Base-by-base conservation (phyloP, 2,888 invertebrate genomes). In the Habrosyne pyritoides region DNA sequence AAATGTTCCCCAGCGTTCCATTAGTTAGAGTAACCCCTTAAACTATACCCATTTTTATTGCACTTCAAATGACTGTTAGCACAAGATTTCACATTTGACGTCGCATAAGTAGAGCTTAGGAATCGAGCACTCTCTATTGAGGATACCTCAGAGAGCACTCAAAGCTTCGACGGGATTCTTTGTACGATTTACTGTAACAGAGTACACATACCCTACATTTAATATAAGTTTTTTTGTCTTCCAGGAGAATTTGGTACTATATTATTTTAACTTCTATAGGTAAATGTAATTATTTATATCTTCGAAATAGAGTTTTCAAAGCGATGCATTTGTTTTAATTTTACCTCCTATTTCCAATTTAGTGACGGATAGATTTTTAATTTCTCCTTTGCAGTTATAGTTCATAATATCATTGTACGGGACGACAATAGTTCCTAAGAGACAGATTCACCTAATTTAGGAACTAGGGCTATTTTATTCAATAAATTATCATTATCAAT, bases 131-230 rank as follows among this genome's bases (percentile, higher is more conserved):
- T 53, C 59, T 69, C 63, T 52, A 63, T 63, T 59, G 59, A 55
- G 60, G 53, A 55, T 60, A 59, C 60, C 65, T 63, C 57, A 61
- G 56, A 69, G 75, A 57, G 65, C 62, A 57, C 71, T 71, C 36
- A 46, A 18, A 57, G 63, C 61, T 64, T 62, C 62, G 66, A 14
- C 14, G n/a, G 21, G 21, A 4, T 47, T 14, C 56, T 54, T 59
- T 57, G 54, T 53, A 53, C 33, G 49, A 52, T 10, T 18, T n/a
- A 28, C 28, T 50, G 12, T 50, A 30, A 10, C 26, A n/a, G 10
- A 47, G 10, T 24, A n/a, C 26, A 26, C 2, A 5, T 7, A 47
- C 12, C 8, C 47, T 47, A 47, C 5, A 10, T 21, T 47, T 22
- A 1, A 47, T 47, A 21, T 10, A 33, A 21, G 46, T 21, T 47